These are phyloP conservation scores for Pecten maximus DNA, from an alignment of 2,888 invertebrate species.

Conservation along the genomic window DNA sequence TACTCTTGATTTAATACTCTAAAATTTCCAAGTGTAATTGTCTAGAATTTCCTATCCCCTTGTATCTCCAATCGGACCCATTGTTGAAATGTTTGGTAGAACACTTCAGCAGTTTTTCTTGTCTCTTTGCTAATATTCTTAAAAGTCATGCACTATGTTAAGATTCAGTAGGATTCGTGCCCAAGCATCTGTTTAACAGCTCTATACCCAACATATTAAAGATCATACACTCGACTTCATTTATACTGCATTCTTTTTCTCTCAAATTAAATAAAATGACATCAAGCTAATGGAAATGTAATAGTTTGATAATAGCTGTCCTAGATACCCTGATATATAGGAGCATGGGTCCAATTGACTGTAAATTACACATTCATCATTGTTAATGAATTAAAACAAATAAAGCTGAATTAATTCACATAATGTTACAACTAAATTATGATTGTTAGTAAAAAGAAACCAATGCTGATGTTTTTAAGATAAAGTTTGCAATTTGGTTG, in stretches of 20 bases:
- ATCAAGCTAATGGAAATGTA: neutral
- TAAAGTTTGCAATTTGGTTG: neutral
- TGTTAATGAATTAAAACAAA: neutral
- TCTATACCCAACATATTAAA: neutral
- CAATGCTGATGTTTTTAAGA: neutral
- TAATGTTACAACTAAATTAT: neutral
- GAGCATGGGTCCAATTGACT: neutral
- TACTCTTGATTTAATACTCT: neutral
- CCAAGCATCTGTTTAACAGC: neutral
- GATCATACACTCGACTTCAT: neutral
- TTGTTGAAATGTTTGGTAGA: neutral
- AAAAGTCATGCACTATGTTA: neutral
- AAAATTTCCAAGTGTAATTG: neutral
- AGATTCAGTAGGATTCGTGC: neutral
- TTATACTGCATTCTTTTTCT: neutral
- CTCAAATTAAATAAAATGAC: neutral
- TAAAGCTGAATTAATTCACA: too few species aligned
- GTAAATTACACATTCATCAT: neutral
- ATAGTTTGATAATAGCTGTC: neutral
- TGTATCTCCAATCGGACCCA: neutral
- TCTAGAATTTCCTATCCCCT: neutral
- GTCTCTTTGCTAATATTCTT: slow-evolving; percentile 5
- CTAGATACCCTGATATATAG: neutral
- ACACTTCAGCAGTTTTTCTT: neutral
- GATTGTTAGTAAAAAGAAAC: neutral